These are phyloP conservation scores for Uropetala carovei DNA, from an alignment of 2,888 invertebrate genomes.

Conservation along the genomic window DNA sequence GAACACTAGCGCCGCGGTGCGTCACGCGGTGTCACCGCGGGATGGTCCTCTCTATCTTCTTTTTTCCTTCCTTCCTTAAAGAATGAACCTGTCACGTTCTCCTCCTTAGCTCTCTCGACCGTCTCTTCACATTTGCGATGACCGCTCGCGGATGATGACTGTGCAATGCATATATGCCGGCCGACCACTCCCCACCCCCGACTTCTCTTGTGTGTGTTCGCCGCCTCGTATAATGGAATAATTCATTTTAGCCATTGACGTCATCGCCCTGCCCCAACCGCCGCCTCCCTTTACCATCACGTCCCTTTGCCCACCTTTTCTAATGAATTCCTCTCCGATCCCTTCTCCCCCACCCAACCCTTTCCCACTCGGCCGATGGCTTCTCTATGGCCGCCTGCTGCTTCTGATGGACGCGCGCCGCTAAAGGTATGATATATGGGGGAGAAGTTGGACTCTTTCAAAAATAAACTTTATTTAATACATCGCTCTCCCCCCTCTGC, in stretches of 20 bases:
- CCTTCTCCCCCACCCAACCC: background rate
- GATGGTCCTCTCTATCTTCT: background rate
- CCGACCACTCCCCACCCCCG: background rate
- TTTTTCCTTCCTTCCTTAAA: background rate
- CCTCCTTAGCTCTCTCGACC: background rate
- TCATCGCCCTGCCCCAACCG: background rate
- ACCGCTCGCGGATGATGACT: conserved; percentile 12
- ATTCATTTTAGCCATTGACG: conserved; percentile 51
- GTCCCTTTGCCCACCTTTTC: background rate
- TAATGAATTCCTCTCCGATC: background rate
- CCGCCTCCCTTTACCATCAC: background rate
- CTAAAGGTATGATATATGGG: background rate
- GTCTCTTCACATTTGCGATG: background rate
- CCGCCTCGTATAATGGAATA: conserved; percentile 44
- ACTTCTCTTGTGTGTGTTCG: background rate
- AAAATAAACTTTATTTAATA: background rate
- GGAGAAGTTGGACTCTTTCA: background rate
- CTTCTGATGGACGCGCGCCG: background rate
- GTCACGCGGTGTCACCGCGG: background rate
- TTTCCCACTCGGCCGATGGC: background rate
- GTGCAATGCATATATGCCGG: background rate
- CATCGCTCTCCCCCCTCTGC: too few relatives aligned
- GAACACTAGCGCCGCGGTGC: background rate
- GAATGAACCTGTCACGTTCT: background rate
- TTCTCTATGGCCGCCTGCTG: background rate